Evolutionary conservation across 1,140 invertebrate genomes (phyloP).

Genomic region (Drosophila virilis): DNA sequence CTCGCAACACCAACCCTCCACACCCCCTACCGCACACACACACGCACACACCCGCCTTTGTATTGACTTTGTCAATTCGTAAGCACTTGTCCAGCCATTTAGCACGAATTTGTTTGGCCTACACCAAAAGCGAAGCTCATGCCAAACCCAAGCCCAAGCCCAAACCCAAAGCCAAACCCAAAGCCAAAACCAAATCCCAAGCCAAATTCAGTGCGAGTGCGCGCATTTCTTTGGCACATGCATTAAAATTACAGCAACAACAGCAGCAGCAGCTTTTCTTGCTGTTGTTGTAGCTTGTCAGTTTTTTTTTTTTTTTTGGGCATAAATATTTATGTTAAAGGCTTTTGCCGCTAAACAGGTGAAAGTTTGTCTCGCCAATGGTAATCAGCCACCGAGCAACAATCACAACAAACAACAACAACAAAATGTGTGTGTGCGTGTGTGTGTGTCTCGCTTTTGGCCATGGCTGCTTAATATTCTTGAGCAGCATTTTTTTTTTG

Average conservation of each 20-base stretch:
- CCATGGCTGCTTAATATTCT: slow-evolving; percentile 43
- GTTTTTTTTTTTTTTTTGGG: slow-evolving; percentile 33
- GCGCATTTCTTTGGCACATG: slow-evolving; percentile 19
- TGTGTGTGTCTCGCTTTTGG: slow-evolving; percentile 8
- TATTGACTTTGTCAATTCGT: slow-evolving; percentile 47
- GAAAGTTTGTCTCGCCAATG: slow-evolving; percentile 51
- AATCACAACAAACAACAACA: slow-evolving; percentile 12
- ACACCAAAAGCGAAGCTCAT: slow-evolving; percentile 4
- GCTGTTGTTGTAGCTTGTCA: slow-evolving; percentile 1
- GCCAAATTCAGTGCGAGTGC: slow-evolving; percentile 31
- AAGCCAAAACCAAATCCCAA: slow-evolving; percentile 12
- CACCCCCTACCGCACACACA: too few relatives aligned
- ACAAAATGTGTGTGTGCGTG: slow-evolving; percentile 1
- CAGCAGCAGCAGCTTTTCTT: slow-evolving; percentile 9
- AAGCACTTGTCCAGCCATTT: slow-evolving; percentile 40
- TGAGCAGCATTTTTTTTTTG: slow-evolving; percentile 14
- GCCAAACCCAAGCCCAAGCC: slow-evolving; percentile 6
- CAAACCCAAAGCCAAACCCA: slow-evolving; percentile 4
- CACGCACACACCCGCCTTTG: not conserved
- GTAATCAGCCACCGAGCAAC: slow-evolving; percentile 27
- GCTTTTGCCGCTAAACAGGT: slow-evolving; percentile 52
- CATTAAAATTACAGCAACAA: slow-evolving; percentile 28
- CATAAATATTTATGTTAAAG: slow-evolving; percentile 54
- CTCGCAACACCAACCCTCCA: not conserved
- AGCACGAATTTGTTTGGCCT: slow-evolving; percentile 44